phyloP scores from a whole-genome alignment of 2,113 vertebrate genomes.

The Dromaius novaehollandiae region DNA sequence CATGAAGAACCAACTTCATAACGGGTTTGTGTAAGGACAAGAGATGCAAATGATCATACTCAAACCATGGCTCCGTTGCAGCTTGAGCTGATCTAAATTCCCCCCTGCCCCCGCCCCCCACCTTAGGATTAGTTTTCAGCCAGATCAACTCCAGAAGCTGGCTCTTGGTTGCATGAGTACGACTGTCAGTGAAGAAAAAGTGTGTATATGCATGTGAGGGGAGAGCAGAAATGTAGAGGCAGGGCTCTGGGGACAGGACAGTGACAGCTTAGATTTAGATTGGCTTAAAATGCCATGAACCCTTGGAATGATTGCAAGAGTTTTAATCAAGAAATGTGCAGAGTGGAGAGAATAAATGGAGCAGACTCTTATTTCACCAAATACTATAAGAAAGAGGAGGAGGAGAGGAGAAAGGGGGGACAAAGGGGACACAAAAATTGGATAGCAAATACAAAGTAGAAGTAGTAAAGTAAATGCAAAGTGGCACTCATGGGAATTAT shows the following conservation, averaged over 20 bases:
- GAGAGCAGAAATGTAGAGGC: too few species aligned
- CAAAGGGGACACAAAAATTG: neutral
- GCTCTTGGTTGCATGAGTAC: neutral
- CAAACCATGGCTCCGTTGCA: neutral
- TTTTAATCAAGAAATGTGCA: neutral
- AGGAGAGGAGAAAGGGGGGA: too few species aligned
- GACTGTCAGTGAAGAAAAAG: neutral
- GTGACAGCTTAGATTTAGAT: neutral
- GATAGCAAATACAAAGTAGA: neutral
- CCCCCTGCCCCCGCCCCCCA: too few species aligned
- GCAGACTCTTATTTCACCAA: neutral
- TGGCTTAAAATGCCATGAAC: neutral
- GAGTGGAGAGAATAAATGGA: neutral
- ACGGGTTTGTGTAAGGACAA: neutral
- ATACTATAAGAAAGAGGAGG: neutral
- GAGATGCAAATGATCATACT: too few species aligned
- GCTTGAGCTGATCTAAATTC: neutral
- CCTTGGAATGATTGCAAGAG: neutral
- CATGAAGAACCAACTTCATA: neutral
- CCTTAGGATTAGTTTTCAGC: neutral
- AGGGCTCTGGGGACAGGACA: neutral
- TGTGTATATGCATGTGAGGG: rapidly evolving
- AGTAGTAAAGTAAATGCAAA: neutral
- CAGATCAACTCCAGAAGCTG: neutral
- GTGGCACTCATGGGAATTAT: neutral